Conservation (phyloP, 2,797 vertebrate species). For the Paratrypauchen microcephalus region DNA sequence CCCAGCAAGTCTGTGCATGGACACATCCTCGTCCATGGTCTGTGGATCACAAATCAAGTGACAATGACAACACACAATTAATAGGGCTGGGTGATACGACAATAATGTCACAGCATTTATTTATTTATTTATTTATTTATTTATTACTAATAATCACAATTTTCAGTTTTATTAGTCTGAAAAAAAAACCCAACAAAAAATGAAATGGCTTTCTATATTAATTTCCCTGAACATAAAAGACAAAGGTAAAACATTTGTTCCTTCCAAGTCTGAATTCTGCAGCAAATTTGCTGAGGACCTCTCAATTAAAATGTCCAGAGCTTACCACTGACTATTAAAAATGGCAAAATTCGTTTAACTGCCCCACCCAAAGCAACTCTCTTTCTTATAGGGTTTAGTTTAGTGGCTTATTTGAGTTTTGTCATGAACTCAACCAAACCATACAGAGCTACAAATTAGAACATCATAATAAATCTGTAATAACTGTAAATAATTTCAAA, state of each 20-base stretch:
- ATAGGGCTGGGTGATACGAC: not conserved
- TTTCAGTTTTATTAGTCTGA: too few relatives aligned
- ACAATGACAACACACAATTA: slow-evolving; percentile 6
- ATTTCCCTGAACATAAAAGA: too few relatives aligned
- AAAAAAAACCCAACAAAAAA: too few relatives aligned
- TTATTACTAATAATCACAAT: too few relatives aligned
- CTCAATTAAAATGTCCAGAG: not conserved
- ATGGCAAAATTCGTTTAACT: not conserved
- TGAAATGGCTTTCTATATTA: too few relatives aligned
- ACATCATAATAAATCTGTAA: not conserved
- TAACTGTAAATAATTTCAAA: not conserved
- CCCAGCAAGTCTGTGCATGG: slow-evolving; percentile 90
- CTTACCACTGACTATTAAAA: not conserved
- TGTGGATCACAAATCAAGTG: slow-evolving; percentile 17
- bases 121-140: too few relatives aligned
- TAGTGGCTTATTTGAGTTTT: not conserved
- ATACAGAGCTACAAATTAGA: not conserved
- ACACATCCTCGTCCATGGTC: slow-evolving; percentile 79
- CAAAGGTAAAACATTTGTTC: not conserved
- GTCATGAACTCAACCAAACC: not conserved
- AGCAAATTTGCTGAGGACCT: not conserved
- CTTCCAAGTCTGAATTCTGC: not conserved
- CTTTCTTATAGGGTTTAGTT: not conserved
- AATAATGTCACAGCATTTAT: not conserved
- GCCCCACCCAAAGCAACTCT: too few relatives aligned